Evolutionary conservation across 2,888 invertebrate species (phyloP).

Genomic region (Dendrolimus houi): DNA sequence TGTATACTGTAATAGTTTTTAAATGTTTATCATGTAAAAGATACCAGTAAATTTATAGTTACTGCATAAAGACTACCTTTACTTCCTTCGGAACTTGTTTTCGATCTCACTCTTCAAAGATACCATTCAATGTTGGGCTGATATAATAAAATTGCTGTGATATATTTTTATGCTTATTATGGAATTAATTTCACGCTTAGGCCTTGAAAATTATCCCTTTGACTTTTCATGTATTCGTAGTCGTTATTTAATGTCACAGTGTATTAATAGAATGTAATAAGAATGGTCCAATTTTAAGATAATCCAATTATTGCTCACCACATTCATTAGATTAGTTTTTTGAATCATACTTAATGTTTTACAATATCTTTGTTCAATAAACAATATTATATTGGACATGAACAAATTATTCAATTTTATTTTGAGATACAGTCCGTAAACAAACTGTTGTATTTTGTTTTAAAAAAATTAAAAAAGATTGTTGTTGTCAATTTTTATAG

Average conservation of each 20-base stretch:
- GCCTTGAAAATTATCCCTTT: conserved; percentile 17
- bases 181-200: conserved; percentile 40
- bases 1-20: conserved; percentile 13
- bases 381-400: too few relatives aligned
- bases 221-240: conserved; percentile 8
- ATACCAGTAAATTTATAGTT: conserved; percentile 33
- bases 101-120: conserved; percentile 19
- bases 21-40: conserved; percentile 27
- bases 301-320: too few relatives aligned
- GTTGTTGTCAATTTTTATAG: too few relatives aligned
- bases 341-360: too few relatives aligned
- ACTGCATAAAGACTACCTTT: conserved; percentile 23
- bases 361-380: too few relatives aligned
- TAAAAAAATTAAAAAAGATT: too few relatives aligned
- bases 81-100: conserved; percentile 12
- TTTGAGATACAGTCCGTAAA: too few relatives aligned
- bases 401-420: too few relatives aligned
- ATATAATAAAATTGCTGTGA: conserved; percentile 64
- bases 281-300: conserved; percentile 44
- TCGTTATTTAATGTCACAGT: conserved; percentile 5
- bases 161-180: conserved; percentile 65
- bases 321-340: too few relatives aligned
- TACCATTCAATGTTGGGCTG: conserved; percentile 44
- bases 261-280: conserved; percentile 22
- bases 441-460: too few relatives aligned